Base-by-base conservation (phyloP, 2,888 invertebrate species). In the Plagiodera versicolora region DNA sequence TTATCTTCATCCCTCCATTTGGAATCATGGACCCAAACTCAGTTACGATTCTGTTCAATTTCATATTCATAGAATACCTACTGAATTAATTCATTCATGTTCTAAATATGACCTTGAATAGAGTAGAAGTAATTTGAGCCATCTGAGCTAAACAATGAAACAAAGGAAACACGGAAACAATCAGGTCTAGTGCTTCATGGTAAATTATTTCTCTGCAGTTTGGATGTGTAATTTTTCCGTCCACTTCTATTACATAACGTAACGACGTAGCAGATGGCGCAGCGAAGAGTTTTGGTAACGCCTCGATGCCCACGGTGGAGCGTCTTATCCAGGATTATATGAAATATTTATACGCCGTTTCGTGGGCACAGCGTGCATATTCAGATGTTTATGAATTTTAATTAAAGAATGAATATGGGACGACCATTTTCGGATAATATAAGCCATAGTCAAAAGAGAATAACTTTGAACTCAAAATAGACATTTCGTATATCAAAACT, bases 361-460 rank as follows among this genome's bases (percentile, higher is more conserved):
- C 20, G 39, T 51, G 28, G 47, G 20, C 51, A 58, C 44, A 55
- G 56, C 56, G 58, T 51, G 48, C 58, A 62, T 62, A 62, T 62
- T 56, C 30, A 55, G 48, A 55, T 47, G 44, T 52, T 58, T 49
- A 58, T 58, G 56, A 62, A 62, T 58, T 58, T 62, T 58, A 62
- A 62, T 58, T 51, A 58, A 55, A 32, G 54, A 51, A 62, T 62
- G 62, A 62, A 62, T 62, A 62, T 46, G 48, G 56, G 58, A 62
- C 58, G 56, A 58, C 44, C 14, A 44, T 24, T 53, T 35, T 11
- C 16, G 14, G 18, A n/a, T 24, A n/a, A n/a, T n/a, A n/a, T n/a
- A n/a, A n/a, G 11, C 19, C 18, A 52, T 24, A 28, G 14, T 53
- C 24, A 44, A n/a, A 18, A 45, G 44, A 44, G 16, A 53, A 53